Evolutionary conservation across 2,113 vertebrate genomes (phyloP).

Genomic region (Saimiri boliviensis): DNA sequence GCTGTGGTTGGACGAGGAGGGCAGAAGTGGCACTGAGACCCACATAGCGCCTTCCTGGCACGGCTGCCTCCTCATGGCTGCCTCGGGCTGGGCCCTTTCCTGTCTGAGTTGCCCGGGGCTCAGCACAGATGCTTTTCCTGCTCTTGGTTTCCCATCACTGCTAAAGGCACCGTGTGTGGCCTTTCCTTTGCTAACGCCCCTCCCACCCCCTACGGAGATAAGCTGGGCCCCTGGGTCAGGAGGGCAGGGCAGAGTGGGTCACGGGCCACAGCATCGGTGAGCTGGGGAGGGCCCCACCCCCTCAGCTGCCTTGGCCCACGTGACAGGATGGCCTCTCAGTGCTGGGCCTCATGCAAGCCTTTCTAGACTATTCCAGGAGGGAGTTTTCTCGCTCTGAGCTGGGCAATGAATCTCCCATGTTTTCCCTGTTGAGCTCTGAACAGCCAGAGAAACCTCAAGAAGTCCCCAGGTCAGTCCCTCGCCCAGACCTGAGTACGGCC

Average conservation of each 20-base stretch:
- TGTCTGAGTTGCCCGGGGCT: neutral
- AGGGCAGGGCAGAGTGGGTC: neutral
- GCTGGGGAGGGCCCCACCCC: neutral
- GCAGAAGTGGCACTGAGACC: no score
- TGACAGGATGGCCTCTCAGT: neutral
- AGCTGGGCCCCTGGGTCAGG: neutral
- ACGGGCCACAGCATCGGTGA: neutral
- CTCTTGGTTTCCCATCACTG: neutral
- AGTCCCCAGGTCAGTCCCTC: neutral
- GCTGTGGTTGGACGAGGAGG: no score
- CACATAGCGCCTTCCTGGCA: fast-evolving
- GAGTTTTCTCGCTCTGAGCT: neutral
- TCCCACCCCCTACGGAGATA: neutral
- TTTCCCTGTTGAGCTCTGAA: neutral
- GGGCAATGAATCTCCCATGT: neutral
- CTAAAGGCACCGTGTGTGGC: neutral
- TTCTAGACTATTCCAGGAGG: neutral
- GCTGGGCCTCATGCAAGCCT: neutral
- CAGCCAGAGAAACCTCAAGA: neutral
- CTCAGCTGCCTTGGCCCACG: neutral
- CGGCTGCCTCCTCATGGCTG: no score
- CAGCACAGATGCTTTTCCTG: neutral
- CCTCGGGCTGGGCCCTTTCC: no score
- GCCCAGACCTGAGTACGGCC: neutral
- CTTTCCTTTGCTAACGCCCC: neutral